Evolutionary conservation across 1,140 invertebrate species (phyloP).

Genomic region (Drosophila kepulauana): DNA sequence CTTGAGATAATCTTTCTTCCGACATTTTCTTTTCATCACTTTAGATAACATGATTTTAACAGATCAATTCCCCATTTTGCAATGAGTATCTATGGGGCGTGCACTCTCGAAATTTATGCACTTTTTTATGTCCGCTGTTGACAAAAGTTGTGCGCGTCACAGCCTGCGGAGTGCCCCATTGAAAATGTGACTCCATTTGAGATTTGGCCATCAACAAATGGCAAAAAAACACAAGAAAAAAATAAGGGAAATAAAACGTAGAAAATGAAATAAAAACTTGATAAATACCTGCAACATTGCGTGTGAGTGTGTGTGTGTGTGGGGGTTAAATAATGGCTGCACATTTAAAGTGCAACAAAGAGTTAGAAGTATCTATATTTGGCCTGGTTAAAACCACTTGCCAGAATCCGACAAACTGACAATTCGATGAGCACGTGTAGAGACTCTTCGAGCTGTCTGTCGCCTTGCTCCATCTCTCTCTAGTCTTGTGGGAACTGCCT

Average conservation of each 20-base stretch:
- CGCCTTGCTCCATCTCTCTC: conserved; percentile 5
- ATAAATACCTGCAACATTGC: conserved; percentile 55
- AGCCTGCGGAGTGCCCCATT: conserved; percentile 45
- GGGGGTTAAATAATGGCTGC: conserved; percentile 57
- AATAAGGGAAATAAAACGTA: conserved; percentile 25
- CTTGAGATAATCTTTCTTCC: no score
- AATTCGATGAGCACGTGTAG: conserved; percentile 33
- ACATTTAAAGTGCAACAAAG: conserved; percentile 57
- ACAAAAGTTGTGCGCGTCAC: conserved; percentile 18
- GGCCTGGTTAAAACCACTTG: conserved; percentile 36
- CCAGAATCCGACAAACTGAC: conserved; percentile 16
- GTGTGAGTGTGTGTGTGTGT: conserved; percentile 18
- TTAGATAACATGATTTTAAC: neutral
- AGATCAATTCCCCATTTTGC: no score
- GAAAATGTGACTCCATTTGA: conserved; percentile 82
- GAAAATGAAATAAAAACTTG: conserved; percentile 12
- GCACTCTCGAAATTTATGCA: neutral
- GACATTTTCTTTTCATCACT: no score
- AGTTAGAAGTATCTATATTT: conserved; percentile 40
- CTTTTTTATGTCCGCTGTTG: conserved; percentile 3
- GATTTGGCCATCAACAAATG: conserved; percentile 59
- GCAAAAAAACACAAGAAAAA: conserved; percentile 7
- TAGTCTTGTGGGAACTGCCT: neutral
- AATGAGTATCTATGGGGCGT: neutral
- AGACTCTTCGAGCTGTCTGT: conserved; percentile 34